Conservation (phyloP, 2,888 invertebrate genomes). For the Sesamia inferens region DNA sequence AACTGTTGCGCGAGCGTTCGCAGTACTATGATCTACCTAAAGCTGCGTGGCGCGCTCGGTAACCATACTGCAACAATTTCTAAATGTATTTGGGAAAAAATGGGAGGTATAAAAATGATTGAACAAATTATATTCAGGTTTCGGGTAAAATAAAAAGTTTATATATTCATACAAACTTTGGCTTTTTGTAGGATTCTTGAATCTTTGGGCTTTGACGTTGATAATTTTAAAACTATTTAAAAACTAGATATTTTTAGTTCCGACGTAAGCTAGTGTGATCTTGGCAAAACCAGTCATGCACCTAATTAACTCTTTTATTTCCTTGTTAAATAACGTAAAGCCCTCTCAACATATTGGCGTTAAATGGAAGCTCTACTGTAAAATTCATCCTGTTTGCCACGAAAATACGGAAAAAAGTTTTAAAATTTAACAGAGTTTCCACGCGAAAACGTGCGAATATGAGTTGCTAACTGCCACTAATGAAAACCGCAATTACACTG, state of each 20-base stretch:
- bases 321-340: conserved; percentile 25
- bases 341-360: conserved; percentile 34
- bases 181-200: too few relatives aligned
- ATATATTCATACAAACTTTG: too few relatives aligned
- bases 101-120: too few relatives aligned
- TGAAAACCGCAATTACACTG: conserved; percentile 75
- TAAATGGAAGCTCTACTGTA: conserved; percentile 36
- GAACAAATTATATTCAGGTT: too few relatives aligned
- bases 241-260: conserved; percentile 1
- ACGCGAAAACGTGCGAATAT: conserved; percentile 71
- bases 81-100: too few relatives aligned
- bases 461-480: conserved; percentile 74
- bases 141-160: too few relatives aligned
- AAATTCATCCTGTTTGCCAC: conserved; percentile 41
- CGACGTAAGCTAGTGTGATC: neutral
- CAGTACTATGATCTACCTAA: too few relatives aligned
- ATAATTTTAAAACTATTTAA: too few relatives aligned
- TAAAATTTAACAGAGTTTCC: conserved; percentile 63
- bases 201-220: neutral
- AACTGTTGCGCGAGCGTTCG: too few relatives aligned
- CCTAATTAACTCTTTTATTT: conserved; percentile 40
- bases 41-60: too few relatives aligned
- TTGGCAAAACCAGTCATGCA: conserved; percentile 18
- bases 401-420: conserved; percentile 56
- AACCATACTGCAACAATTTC: too few relatives aligned